These are phyloP conservation scores for Idaea aversata DNA, from an alignment of 2,888 invertebrate genomes.

Conservation along the genomic window DNA sequence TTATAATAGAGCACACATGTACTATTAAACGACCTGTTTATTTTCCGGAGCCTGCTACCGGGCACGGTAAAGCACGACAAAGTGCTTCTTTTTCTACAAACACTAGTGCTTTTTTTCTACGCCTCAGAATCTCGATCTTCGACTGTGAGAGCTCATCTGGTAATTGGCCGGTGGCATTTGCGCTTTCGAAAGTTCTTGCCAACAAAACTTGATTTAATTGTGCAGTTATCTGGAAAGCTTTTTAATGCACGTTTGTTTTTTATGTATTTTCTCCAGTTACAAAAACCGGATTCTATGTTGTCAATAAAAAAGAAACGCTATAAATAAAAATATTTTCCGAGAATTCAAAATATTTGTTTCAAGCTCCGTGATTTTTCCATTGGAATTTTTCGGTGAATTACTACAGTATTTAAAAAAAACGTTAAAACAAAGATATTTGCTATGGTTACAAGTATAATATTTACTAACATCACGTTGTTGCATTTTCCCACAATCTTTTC, in stretches of 20 bases:
- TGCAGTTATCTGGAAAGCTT: too few relatives aligned
- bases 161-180: conserved; percentile 18
- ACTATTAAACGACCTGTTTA: too few relatives aligned
- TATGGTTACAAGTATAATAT: neutral
- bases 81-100: conserved; percentile 1
- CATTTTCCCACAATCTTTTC: neutral
- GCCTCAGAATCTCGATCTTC: too few relatives aligned
- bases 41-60: too few relatives aligned
- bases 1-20: too few relatives aligned
- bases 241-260: too few relatives aligned
- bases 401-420: neutral
- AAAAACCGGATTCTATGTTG: too few relatives aligned
- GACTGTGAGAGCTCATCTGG: conserved; percentile 16
- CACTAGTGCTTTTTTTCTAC: conserved; percentile 9
- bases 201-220: too few relatives aligned
- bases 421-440: neutral
- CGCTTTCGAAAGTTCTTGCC: conserved; percentile 36
- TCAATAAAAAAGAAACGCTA: too few relatives aligned
- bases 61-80: too few relatives aligned
- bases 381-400: neutral
- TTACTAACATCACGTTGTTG: neutral
- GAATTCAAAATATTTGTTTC: neutral
- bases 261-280: too few relatives aligned
- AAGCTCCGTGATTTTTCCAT: neutral
- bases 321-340: neutral